These are phyloP conservation scores for Venusia cambrica DNA, from an alignment of 2,888 invertebrate genomes.

Conservation along the genomic window DNA sequence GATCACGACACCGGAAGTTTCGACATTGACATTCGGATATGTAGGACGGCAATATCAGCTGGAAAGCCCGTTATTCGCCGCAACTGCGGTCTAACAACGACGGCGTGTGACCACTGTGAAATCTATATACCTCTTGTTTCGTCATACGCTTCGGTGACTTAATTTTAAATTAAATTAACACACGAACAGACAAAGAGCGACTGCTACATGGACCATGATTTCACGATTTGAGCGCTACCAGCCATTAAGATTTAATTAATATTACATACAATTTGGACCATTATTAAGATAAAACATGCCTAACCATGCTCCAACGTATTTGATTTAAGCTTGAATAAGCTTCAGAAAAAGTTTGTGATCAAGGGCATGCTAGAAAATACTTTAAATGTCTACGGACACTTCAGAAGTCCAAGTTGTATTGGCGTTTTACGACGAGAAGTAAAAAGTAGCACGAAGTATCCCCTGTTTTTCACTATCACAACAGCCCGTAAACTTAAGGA, in stretches of 20 bases:
- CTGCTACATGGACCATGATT: too few species aligned
- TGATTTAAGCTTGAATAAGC: neutral
- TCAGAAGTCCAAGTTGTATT: conserved; percentile 27
- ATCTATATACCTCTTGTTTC: conserved; percentile 9
- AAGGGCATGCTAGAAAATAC: conserved; percentile 10
- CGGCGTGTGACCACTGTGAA: conserved; percentile 1
- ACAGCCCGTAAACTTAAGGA: conserved; percentile 21
- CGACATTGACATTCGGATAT: conserved; percentile 21
- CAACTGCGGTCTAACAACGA: conserved; percentile 12
- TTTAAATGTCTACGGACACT: conserved; percentile 18
- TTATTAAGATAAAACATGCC: too few species aligned
- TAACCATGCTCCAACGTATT: too few species aligned
- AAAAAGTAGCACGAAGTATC: conserved; percentile 34
- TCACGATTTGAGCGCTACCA: too few species aligned
- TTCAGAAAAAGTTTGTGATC: conserved; percentile 4
- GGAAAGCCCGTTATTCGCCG: conserved; percentile 18
- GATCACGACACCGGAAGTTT: conserved; percentile 20
- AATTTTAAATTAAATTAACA: too few species aligned
- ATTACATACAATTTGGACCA: too few species aligned
- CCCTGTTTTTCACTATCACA: conserved; percentile 27
- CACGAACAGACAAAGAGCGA: too few species aligned
- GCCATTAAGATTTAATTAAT: too few species aligned
- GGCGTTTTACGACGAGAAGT: conserved; percentile 38
- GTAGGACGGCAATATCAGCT: conserved; percentile 13
- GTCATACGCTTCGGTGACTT: too few species aligned